Base-by-base conservation (phyloP, 2,113 vertebrate genomes). In the Cynoglossus semilaevis region DNA sequence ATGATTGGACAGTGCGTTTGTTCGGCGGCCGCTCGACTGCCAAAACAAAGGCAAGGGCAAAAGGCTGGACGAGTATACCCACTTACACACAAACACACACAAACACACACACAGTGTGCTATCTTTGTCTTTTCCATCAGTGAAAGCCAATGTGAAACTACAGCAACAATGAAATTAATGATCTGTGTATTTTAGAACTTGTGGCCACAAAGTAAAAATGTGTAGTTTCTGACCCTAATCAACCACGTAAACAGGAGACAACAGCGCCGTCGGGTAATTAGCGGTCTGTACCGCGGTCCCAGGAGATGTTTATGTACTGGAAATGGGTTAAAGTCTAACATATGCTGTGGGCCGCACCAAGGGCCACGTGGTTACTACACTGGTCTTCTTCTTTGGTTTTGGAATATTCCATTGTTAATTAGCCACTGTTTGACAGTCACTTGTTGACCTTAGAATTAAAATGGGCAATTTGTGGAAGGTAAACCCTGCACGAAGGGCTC, bases 1-100 rank as follows among this genome's bases (percentile, higher is more conserved):
- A 85, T 70, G 80, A 87, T 82, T 78, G 84, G 76, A 77, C 74
- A 58, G 77, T 66, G 76, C 67, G 52, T 79, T 87, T 89, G 86
- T 88, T 84, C 82, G 77, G 70, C 76, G 72, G 65, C 77, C 68
- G 81, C 60, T 64, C 65, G 57, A 36, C 70, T 77, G 79, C 77
- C 82, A 81, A 86, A 84, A 81, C 83, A 82, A 84, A 72, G 58
- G 79, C 81, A 84, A 83, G 77, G 88, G 80, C 82, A 87, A 80
- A 80, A 52, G 76, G 58, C 74, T 79, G 72, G 74, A 83, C 70
- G 83, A 86, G 75, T 84, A 88, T 68, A 80, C 78, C 87, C 76
- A 84, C 51, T 62, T 79, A 81, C 77, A 83, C 47, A 64, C 79
- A 81, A 74, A 81, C 47, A 62, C 77, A 81, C 76, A 82, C 10